These are phyloP conservation scores for Solea solea DNA, from an alignment of 2,113 vertebrate genomes.

Conservation along the genomic window DNA sequence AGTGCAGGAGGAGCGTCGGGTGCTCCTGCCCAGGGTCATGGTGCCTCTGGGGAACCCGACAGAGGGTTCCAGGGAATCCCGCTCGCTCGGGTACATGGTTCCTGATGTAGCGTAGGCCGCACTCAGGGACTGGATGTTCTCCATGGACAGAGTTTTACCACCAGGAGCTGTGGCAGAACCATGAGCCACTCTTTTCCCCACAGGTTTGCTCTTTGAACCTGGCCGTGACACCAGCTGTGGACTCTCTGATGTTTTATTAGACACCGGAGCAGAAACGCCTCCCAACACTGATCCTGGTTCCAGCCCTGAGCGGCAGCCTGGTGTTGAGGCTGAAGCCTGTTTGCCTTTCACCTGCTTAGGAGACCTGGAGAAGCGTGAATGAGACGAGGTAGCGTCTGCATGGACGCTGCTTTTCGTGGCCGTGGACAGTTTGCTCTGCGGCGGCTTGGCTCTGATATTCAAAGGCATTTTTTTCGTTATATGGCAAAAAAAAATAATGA, in stretches of 20 bases:
- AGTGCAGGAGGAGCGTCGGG: constrained; percentile 87
- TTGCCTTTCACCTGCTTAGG: constrained; percentile 77
- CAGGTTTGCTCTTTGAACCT: constrained; percentile 52
- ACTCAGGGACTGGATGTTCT: constrained; percentile 97
- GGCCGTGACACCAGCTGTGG: constrained; percentile 43
- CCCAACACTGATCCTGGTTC: constrained; percentile 74
- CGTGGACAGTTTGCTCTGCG: constrained; percentile 84
- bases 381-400: constrained; percentile 85
- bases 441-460: constrained; percentile 71
- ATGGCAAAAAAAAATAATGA: constrained; percentile 32
- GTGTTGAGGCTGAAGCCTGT: constrained; percentile 52
- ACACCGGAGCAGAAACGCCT: constrained; percentile 60
- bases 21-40: constrained; percentile 93
- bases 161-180: constrained; percentile 75
- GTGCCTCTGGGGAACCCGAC: constrained; percentile 92
- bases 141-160: constrained; percentile 96
- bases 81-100: constrained; percentile 93
- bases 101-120: constrained; percentile 96
- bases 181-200: constrained; percentile 36
- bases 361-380: constrained; percentile 89
- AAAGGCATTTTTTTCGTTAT: constrained; percentile 67
- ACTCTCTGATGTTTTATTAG: constrained; percentile 51
- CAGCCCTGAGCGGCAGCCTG: constrained; percentile 71
- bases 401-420: constrained; percentile 86
- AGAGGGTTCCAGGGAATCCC: constrained; percentile 87